Percentiles rank a stretch among this genome's conserved stretches.
Evolutionary conservation across 1,140 invertebrate species (phyloP).

Genomic region (Penaeus chinensis): DNA sequence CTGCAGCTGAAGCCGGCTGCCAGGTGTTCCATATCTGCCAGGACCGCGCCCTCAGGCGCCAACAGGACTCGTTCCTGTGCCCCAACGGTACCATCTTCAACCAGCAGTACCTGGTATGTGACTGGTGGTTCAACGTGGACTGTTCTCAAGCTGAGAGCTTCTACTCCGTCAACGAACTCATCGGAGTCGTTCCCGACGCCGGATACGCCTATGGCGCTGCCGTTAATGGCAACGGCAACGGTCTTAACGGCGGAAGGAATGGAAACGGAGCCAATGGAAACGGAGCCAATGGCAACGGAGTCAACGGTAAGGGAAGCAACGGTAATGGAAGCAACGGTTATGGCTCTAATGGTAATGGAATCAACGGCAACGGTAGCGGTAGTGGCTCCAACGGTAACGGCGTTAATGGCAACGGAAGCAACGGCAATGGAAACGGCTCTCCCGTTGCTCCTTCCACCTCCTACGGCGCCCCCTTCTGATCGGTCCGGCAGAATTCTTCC

Average conservation of each 20-base stretch:
- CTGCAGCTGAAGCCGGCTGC: slow-evolving; percentile 11
- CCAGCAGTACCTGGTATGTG: slow-evolving; percentile 11
- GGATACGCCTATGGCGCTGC: no score
- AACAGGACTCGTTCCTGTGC: slow-evolving; percentile 8
- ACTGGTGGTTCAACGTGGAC: slow-evolving; percentile 26
- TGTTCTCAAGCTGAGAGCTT: slow-evolving; percentile 14
- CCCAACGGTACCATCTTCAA: slow-evolving; percentile 11
- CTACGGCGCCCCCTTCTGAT: no score
- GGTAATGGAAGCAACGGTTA: background rate
- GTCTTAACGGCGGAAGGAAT: background rate
- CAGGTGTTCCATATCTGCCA: slow-evolving; percentile 16
- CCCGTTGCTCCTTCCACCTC: no score
- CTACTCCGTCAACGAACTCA: slow-evolving; percentile 22
- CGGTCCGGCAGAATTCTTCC: no score
- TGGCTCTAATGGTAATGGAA: background rate
- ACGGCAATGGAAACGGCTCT: background rate
- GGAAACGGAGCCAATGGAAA: background rate
- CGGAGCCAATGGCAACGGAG: background rate
- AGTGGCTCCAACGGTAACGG: slow-evolving; percentile 19
- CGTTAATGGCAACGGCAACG: slow-evolving; percentile 14
- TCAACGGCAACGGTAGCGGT: background rate
- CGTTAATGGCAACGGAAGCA: background rate
- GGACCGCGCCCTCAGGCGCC: background rate
- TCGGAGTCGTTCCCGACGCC: background rate
- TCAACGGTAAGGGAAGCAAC: background rate